Conservation (phyloP, 1,140 invertebrate species). For the Lepidotrigona ventralis region DNA sequence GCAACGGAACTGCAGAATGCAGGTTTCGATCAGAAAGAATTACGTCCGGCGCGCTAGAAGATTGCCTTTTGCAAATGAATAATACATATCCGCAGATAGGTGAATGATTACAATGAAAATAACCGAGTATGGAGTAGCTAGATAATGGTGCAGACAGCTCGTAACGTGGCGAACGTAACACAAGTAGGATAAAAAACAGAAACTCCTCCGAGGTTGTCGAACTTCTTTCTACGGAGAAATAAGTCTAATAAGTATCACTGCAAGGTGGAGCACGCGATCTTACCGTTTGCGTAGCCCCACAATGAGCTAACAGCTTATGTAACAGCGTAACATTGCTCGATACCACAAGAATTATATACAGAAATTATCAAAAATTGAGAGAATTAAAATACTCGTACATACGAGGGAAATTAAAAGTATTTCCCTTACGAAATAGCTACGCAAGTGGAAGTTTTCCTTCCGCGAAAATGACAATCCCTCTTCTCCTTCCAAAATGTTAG, state of each 20-base stretch:
- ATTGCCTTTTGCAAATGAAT: slow-evolving; percentile 14
- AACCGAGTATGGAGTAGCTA: background rate
- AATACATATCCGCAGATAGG: slow-evolving; percentile 20
- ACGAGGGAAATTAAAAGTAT: background rate
- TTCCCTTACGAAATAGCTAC: background rate
- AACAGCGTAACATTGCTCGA: background rate
- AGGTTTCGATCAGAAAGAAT: background rate
- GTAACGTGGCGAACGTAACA: background rate
- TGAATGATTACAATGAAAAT: slow-evolving; percentile 12
- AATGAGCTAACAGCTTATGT: background rate
- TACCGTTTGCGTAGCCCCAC: background rate
- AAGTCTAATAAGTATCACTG: background rate
- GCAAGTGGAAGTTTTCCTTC: too few relatives aligned
- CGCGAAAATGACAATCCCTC: too few relatives aligned
- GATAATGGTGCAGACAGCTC: background rate
- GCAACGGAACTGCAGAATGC: too few relatives aligned
- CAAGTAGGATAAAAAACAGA: background rate
- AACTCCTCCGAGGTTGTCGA: slow-evolving; percentile 15
- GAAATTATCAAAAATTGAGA: background rate
- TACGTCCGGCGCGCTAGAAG: too few relatives aligned
- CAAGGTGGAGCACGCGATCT: background rate
- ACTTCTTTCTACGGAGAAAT: background rate
- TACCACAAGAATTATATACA: too few relatives aligned
- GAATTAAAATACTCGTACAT: background rate
- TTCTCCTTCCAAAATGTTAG: background rate